Evolutionary conservation across 2,888 invertebrate genomes (phyloP).

Genomic region (Cyclophora albipunctata): DNA sequence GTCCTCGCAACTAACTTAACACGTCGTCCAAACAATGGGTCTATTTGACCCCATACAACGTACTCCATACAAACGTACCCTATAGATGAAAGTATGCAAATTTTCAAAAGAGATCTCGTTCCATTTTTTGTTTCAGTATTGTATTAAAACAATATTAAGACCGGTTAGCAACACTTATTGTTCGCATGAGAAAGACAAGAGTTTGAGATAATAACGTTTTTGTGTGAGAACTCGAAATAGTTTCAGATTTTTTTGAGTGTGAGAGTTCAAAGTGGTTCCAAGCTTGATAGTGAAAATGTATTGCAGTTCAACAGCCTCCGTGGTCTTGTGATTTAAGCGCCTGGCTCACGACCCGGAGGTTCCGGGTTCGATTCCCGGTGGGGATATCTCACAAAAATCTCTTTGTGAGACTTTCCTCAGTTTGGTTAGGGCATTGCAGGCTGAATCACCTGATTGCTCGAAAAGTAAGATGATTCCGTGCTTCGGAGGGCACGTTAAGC

Average conservation of each 20-base stretch:
- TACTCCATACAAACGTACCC: too few relatives aligned
- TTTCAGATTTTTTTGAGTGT: slow-evolving; percentile 19
- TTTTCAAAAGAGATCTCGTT: slow-evolving; percentile 40
- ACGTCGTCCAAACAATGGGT: slow-evolving; percentile 25
- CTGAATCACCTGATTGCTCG: too few relatives aligned
- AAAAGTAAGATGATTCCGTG: too few relatives aligned
- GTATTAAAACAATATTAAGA: slow-evolving; percentile 23
- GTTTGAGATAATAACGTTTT: slow-evolving; percentile 10
- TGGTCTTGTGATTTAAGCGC: too few relatives aligned
- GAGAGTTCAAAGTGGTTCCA: slow-evolving; percentile 18
- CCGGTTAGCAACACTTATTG: slow-evolving; percentile 11
- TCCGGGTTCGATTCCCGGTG: too few relatives aligned
- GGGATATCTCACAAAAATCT: too few relatives aligned
- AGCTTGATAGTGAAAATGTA: neutral
- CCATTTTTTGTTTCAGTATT: slow-evolving; percentile 30
- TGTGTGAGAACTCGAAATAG: slow-evolving; percentile 10
- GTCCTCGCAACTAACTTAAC: slow-evolving; percentile 16
- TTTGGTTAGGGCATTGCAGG: too few relatives aligned
- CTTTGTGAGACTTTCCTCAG: too few relatives aligned
- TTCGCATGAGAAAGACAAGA: neutral
- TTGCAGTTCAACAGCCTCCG: too few relatives aligned
- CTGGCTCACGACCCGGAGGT: too few relatives aligned
- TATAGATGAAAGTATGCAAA: slow-evolving; percentile 39
- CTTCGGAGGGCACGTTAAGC: too few relatives aligned
- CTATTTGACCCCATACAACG: slow-evolving; percentile 34